Base-by-base conservation (phyloP, 2,113 vertebrate genomes). In the Oryzias woworae region DNA sequence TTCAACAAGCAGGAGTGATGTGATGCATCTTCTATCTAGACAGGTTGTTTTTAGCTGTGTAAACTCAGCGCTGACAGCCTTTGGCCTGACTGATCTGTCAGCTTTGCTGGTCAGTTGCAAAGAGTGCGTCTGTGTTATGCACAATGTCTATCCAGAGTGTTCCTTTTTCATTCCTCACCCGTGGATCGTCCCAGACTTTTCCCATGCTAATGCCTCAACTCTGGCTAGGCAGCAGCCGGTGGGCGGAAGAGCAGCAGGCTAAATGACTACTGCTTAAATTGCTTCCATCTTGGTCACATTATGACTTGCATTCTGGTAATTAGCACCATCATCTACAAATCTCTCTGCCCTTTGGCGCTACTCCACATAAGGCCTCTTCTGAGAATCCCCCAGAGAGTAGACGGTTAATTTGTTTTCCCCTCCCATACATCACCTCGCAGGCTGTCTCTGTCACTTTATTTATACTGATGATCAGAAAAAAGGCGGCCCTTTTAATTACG, bases 261-360 rank as follows among this genome's bases (percentile, higher is more conserved):
- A 94, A 94, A 94, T 94, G 93, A 94, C 93, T 92, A 89, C 86
- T 91, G 86, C 87, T 88, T 88, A 93, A 92, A 94, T 95, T 94
- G 92, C 92, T 95, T 94, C 93, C 94, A 94, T 95, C 91, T 94
- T 94, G 92, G 86, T 91, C 86, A 59, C 92, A 93, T 92, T 92
- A 92, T 91, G 90, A 92, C 89, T 89, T 86, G 88, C 82, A 92
- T 94, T 94, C 92, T 92, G 92, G 89, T 94, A 94, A 95, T 95
- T 95, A 94, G 93, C 92, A 91, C 92, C 93, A 92, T 93, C 93
- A 91, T 93, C 91, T 92, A 90, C 92, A 92, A 93, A 93, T 92
- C 91, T 92, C 89, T 91, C 86, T 91, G 91, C 92, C 93, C 93
- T 90, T 93, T 92, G 92, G 94, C 94, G 85, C 86, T 88, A 85